Evolutionary conservation across 2,888 invertebrate species (phyloP).

Genomic region (Microplitis manilae): DNA sequence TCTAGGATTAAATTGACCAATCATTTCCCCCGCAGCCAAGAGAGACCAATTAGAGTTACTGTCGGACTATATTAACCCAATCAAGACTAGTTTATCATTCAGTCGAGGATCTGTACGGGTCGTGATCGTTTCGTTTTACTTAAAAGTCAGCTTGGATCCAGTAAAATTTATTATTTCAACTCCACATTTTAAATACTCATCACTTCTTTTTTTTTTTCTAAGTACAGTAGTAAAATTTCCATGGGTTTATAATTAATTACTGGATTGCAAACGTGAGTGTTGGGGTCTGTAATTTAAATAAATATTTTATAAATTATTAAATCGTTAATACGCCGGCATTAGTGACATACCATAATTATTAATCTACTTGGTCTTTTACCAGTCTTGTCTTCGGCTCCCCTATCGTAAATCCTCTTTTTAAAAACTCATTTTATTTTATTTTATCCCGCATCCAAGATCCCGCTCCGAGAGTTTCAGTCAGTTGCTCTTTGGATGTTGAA

Average conservation of each 20-base stretch:
- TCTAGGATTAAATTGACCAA: conserved; percentile 72
- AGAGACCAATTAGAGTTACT: conserved; percentile 76
- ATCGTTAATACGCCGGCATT: not conserved
- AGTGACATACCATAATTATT: conserved; percentile 5
- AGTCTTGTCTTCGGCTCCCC: not conserved
- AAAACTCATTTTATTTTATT: not conserved
- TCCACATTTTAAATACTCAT: not conserved
- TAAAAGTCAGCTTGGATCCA: not conserved
- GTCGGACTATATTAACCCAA: conserved; percentile 79
- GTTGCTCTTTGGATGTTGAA: not conserved
- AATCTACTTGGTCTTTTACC: not conserved
- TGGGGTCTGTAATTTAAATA: no score
- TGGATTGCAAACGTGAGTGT: no score
- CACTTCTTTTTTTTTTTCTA: not conserved
- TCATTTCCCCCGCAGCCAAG: conserved; percentile 73
- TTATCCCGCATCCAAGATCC: not conserved
- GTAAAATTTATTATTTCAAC: conserved; percentile 3
- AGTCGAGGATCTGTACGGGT: conserved; percentile 73
- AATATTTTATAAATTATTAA: not conserved
- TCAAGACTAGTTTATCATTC: conserved; percentile 77
- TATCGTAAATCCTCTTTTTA: conserved; percentile 1
- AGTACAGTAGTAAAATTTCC: not conserved
- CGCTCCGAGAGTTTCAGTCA: not conserved
- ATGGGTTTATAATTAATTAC: no score
- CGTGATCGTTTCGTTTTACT: conserved; percentile 56